Percentiles rank a stretch among this genome's conserved stretches.
phyloP scores from a whole-genome alignment of 2,113 vertebrate species.

The Gymnocephalus cernua region DNA sequence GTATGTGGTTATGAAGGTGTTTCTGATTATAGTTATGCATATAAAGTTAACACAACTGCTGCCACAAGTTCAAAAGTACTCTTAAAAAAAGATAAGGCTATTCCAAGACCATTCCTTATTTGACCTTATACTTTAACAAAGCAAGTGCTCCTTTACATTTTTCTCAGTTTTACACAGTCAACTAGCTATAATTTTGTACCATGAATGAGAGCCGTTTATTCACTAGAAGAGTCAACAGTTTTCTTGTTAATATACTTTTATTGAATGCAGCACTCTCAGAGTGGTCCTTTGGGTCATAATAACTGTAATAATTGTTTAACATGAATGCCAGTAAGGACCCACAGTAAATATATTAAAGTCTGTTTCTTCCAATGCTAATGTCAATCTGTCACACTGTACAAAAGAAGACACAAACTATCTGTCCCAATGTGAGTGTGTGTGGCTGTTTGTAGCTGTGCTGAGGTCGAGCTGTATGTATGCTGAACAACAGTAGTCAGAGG shows the following conservation, averaged over 20 bases:
- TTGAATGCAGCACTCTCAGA: not conserved
- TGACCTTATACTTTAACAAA: conserved; percentile 5
- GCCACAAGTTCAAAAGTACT: not conserved
- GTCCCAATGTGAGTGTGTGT: not conserved
- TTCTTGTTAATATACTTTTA: not conserved
- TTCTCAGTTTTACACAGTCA: conserved; percentile 13
- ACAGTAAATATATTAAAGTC: not conserved
- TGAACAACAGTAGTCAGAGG: conserved; percentile 10
- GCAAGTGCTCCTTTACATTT: not conserved
- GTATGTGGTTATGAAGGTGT: not conserved
- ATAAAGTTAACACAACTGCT: not conserved
- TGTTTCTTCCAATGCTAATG: not conserved
- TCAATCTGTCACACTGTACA: not conserved
- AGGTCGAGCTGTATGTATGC: not conserved
- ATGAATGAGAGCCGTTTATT: conserved; percentile 20
- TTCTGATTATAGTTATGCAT: not conserved
- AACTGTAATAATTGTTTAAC: not conserved
- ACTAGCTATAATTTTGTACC: not conserved
- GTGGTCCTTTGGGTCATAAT: not conserved
- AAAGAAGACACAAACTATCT: not conserved
- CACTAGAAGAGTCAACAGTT: conserved; percentile 16
- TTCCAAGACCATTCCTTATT: not conserved
- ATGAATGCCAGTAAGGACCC: not conserved
- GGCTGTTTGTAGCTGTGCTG: not conserved
- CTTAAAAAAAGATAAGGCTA: not conserved